Evolutionary conservation across 37 sponge, comb jelly and placozoan genomes (phyloP), one percentile per base, ranked within the genome.

Genomic region (Crambe crambe): DNA sequence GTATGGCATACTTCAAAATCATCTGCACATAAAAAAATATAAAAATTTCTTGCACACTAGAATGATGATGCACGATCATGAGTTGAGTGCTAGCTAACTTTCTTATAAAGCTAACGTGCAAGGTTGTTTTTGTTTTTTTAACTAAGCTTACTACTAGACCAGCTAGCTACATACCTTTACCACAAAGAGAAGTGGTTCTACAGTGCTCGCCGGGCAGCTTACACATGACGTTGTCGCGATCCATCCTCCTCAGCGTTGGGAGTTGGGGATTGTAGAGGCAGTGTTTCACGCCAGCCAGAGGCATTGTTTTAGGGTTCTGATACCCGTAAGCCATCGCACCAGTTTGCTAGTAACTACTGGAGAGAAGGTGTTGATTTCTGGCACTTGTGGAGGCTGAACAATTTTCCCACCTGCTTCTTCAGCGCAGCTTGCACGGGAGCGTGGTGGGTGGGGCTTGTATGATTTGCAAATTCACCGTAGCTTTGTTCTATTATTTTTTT

Each of bases 161-260:
- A n/a, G n/a, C n/a, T 40, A 40, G 21, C 9, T 57, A 30, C 57
- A 26, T 30, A 88, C 93, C 89, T 87, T 64, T 73, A 0, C 63
- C 41, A 68, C 83, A 85, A 20, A 43, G 51, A 21, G 96, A 89
- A 18, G 90, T 92, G 37, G 82, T 78, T 18, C 96, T 56, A 57
- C 80, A 59, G 82, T 95, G 96, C 30, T 95, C 96, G 31, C 60
- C 56, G 31, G 92, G 36, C 35, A 95, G 85, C 51, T 72, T 83
- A 58, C 89, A 81, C 22, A 54, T 34, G 6, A 85, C 82, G 22
- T 67, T 68, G 79, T 95, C 96, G 77, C 85, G 91, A 85, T 89
- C 90, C 96, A 95, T 95, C 39, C 78, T 60, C 20, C 96, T 36
- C 76, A 95, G 81, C 20, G 86, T 95, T 39, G 96, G 96, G 1